Percentiles rank a stretch among this genome's conserved stretches.
Conservation (phyloP, 1,140 invertebrate species). For the Rhagoletis pomonella region DNA sequence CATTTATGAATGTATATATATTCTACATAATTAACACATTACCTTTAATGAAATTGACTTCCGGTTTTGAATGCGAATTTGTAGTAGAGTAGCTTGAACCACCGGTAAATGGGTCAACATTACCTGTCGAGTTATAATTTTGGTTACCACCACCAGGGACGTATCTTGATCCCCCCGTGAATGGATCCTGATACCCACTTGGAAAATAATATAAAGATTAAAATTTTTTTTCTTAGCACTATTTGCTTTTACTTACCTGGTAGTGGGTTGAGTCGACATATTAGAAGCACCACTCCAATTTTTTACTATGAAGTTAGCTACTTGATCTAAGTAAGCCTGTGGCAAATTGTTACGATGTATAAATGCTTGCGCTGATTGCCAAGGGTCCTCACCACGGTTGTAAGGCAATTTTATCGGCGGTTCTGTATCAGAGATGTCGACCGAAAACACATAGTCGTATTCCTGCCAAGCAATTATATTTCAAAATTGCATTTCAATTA, state of each 20-base stretch:
- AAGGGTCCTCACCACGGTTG: constrained; percentile 90
- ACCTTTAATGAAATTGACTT: constrained; percentile 66
- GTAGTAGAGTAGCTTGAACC: constrained; percentile 76
- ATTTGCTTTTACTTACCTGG: constrained; percentile 59
- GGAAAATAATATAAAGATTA: constrained; percentile 30
- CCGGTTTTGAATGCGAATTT: constrained; percentile 55
- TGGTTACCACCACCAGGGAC: constrained; percentile 62
- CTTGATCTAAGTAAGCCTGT: constrained; percentile 92
- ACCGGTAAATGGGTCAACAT: constrained; percentile 82
- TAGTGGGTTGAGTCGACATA: constrained; percentile 56
- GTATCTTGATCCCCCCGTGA: constrained; percentile 87
- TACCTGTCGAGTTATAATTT: constrained; percentile 64
- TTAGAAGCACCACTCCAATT: constrained; percentile 77
- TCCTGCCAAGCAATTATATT: constrained; percentile 73
- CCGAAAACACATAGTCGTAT: constrained; percentile 96
- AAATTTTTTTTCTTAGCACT: neutral
- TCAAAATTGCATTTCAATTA: constrained; percentile 29
- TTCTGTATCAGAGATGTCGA: constrained; percentile 93
- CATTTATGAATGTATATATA: too few species aligned
- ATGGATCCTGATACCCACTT: constrained; percentile 83
- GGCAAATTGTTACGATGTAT: constrained; percentile 91
- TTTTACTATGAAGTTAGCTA: constrained; percentile 95
- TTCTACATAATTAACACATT: too few species aligned
- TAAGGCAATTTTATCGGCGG: constrained; percentile 93
- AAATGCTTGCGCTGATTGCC: constrained; percentile 95